Evolutionary conservation across 1,140 invertebrate genomes (phyloP).

Genomic region (Thereuonema tuberculata): DNA sequence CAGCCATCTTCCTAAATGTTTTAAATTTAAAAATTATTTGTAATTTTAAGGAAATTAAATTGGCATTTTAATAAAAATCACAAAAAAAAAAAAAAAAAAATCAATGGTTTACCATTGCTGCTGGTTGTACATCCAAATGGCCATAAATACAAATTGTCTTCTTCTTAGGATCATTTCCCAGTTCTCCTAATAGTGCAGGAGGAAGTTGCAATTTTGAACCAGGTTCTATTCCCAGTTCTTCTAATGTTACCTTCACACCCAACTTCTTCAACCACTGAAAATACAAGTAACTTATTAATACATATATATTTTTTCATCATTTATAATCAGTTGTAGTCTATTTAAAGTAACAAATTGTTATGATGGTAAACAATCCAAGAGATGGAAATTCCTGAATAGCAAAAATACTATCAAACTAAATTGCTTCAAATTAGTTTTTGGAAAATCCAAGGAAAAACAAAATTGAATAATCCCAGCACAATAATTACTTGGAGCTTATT

Average conservation of each 20-base stretch:
- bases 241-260: slow-evolving; percentile 57
- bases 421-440: too few species aligned
- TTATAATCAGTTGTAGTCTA: too few species aligned
- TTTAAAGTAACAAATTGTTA: too few species aligned
- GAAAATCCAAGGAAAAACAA: too few species aligned
- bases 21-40: neutral
- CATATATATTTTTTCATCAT: neutral
- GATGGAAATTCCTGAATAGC: too few species aligned
- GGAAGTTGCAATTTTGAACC: slow-evolving; percentile 48
- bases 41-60: neutral
- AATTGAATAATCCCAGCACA: too few species aligned
- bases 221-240: slow-evolving; percentile 53
- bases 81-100: neutral
- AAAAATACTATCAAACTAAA: too few species aligned
- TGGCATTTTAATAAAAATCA: neutral
- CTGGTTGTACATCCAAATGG: slow-evolving; percentile 96
- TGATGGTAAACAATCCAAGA: too few species aligned
- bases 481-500: too few species aligned
- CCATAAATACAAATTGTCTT: slow-evolving; percentile 91
- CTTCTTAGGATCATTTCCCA: slow-evolving; percentile 72
- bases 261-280: slow-evolving; percentile 50
- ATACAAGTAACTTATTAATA: slow-evolving; percentile 2
- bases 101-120: slow-evolving; percentile 39
- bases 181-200: slow-evolving; percentile 66
- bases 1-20: slow-evolving; percentile 65